Base-by-base conservation (phyloP, 2,888 invertebrate species). In the Saturnia japonica region DNA sequence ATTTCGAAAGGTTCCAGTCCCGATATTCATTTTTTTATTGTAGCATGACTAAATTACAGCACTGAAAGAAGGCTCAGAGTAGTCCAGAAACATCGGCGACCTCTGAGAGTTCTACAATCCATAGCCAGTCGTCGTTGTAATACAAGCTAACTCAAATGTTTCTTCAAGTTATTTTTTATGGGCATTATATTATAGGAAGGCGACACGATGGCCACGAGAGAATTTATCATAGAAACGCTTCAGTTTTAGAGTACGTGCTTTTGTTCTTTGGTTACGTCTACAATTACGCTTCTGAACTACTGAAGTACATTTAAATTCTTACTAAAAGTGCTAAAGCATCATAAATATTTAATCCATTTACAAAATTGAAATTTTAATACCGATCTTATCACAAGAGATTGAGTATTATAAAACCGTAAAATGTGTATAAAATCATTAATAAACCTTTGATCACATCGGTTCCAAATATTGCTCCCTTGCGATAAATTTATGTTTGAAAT, bases 381-480 rank as follows among this genome's bases (percentile, higher is more conserved):
- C 8, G 54, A 22, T 54, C 54, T 11, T 22, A 54, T 54, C 54
- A 22, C n/a, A 54, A n/a, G 1, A 67, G 71, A 72, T 62, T 70
- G 47, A 51, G 40, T 64, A n/a, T n/a, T n/a, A 54, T 66, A 73
- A 73, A 78, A 76, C 71, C 74, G 70, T 75, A 34, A 34, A 62
- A 34, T 34, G 16, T 62, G 25, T 62, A 70, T 70, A 47, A 70
- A 66, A 70, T 66, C 66, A 40, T 73, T 78, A 78, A 81, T 84
- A 84, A 85, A 82, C 79, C 73, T 81, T 81, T 75, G 82, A 85
- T 88, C 83, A 78, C 81, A 84, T 83, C 78, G 78, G 80, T 75
- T 74, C 81, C 22, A 62, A 62, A 28, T 28, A 62, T 34, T 34
- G 82, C 83, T 85, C 86, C 87, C 85, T 85, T 77, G 75, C 80